These are phyloP conservation scores for Himalopsyche japonica DNA, from an alignment of 2,888 invertebrate species.

Conservation along the genomic window DNA sequence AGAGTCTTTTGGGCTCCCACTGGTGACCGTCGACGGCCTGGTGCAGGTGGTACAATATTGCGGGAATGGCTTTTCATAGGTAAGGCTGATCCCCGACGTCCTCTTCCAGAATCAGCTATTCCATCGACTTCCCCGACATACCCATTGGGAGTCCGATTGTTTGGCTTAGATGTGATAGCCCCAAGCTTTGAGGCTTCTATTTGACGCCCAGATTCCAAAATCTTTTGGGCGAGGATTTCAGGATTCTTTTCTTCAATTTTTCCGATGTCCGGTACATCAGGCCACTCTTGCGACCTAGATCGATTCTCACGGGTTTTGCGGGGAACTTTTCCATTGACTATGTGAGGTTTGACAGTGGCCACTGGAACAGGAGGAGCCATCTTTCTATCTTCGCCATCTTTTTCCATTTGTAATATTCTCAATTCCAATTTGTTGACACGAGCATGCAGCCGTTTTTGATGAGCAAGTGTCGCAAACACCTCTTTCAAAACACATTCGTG, in stretches of 20 bases:
- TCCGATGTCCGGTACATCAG: conserved; percentile 85
- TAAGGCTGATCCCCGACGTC: conserved; percentile 29
- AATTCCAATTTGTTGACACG: conserved; percentile 79
- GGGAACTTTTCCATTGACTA: conserved; percentile 56
- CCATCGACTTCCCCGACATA: conserved; percentile 50
- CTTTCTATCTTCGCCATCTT: conserved; percentile 68
- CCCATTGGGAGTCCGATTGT: conserved; percentile 53
- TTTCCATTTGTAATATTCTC: conserved; percentile 76
- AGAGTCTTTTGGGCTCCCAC: conserved; percentile 53
- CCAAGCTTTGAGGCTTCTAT: conserved; percentile 80
- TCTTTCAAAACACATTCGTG: conserved; percentile 85
- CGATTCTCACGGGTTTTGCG: conserved; percentile 73
- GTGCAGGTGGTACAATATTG: conserved; percentile 36
- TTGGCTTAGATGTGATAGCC: conserved; percentile 47
- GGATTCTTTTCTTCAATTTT: conserved; percentile 93
- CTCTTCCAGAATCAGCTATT: conserved; percentile 45
- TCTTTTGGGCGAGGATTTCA: conserved; percentile 86
- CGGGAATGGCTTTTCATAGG: conserved; percentile 21
- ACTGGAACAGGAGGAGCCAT: conserved; percentile 51
- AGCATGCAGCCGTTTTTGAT: conserved; percentile 81
- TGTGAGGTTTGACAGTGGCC: conserved; percentile 55
- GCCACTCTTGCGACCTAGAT: conserved; percentile 87
- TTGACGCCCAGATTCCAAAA: conserved; percentile 85
- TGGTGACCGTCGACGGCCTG: conserved; percentile 45
- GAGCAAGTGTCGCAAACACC: conserved; percentile 80